Evolutionary conservation across 1,140 invertebrate species (phyloP), one percentile per base, ranked within the genome.

Genomic region (Drosophila ironensis): DNA sequence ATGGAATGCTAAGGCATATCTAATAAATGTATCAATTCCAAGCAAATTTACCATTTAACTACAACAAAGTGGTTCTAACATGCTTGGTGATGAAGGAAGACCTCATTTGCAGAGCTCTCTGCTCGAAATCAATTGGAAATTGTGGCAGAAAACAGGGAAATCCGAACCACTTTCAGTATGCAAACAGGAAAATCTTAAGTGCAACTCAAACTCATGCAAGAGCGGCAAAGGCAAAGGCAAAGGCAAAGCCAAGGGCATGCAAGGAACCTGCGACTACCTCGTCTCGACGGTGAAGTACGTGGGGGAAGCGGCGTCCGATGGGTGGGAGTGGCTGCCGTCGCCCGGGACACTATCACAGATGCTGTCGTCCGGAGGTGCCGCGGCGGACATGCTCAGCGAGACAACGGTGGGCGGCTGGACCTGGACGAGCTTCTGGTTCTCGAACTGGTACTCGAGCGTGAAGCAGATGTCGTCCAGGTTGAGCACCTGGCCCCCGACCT

Each of bases 341-440:
- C 28, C 30, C 33, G 24, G 50, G 48, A 14, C 52, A 45, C 45
- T 67, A 63, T 74, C 75, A 68, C 66, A 70, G 67, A 42, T 69
- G 20, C 28, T 52, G n/a, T 22, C 37, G 45, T 45, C 47, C n/a
- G 28, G 61, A 33, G 19, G 54, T 11, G 67, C 38, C 12, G 40
- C 25, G 40, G 50, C 38, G n/a, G 72, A 11, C 71, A 87, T 72
- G 67, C 59, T 84, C 11, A 78, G 54, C 37, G 78, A 74, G 17
- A 84, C 81, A 30, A 84, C 64, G n/a, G 76, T 88, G 3, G 88
- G 84, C 11, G 88, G 88, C 46, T 88, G 87, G 12, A 89, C 87
- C 66, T 89, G 87, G 46, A 89, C 84, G 14, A 89, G 59, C 40
- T 89, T 86, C 50, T 89, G 80, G 63, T 89, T 75, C 63, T 89